A percentile compares a stretch with the other conserved stretches of the same genome.
Conservation (phyloP, 2,888 invertebrate species). For the Phrixothrix hirtus region DNA sequence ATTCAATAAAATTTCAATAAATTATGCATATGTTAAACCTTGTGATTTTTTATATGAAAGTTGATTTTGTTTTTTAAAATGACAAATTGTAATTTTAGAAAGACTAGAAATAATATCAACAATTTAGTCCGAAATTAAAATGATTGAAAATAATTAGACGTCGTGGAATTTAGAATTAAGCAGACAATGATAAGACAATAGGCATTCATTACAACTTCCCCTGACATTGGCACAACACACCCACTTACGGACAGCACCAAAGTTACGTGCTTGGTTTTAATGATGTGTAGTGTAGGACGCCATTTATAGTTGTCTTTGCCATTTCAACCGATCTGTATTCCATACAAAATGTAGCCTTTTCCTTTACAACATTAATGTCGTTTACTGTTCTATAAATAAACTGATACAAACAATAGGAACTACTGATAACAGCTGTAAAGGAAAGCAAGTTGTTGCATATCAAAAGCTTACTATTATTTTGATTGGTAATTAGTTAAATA, state of each 20-base stretch:
- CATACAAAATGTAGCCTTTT: constrained; percentile 10
- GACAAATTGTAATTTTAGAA: too few relatives aligned
- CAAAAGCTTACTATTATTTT: too few relatives aligned
- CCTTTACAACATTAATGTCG: constrained; percentile 10
- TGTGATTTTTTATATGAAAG: too few relatives aligned
- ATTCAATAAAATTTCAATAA: too few relatives aligned
- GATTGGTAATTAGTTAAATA: too few relatives aligned
- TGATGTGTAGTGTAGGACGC: constrained; percentile 23
- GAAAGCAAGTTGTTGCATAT: neutral
- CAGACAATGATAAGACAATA: constrained; percentile 22
- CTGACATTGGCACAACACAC: constrained; percentile 35
- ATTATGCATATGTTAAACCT: too few relatives aligned
- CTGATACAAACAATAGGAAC: constrained; percentile 3
- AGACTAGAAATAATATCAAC: too few relatives aligned
- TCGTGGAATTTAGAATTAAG: constrained; percentile 15
- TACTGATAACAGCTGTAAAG: neutral
- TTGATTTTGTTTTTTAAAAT: too few relatives aligned
- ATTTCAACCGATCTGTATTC: constrained; percentile 15
- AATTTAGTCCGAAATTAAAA: too few relatives aligned
- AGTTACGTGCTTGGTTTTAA: constrained; percentile 28
- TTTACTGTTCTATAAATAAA: constrained; percentile 2
- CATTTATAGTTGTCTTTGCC: constrained; percentile 17
- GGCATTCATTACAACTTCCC: constrained; percentile 32
- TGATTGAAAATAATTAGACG: constrained; percentile 7
- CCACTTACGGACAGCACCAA: constrained; percentile 29